phyloP scores from a whole-genome alignment of 1,140 invertebrate species.

The Euglossa dilemma region DNA sequence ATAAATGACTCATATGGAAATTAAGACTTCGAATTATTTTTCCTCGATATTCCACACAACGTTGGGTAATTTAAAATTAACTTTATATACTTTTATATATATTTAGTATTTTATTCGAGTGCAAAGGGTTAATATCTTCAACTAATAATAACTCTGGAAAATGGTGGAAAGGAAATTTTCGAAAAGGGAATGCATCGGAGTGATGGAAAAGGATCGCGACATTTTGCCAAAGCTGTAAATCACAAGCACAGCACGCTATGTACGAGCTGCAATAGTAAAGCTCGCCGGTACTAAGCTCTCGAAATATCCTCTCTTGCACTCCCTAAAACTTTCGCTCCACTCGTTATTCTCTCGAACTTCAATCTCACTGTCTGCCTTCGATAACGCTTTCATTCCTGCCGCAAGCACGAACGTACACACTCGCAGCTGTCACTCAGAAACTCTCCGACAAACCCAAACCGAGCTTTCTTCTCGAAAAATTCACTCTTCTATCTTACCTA shows the following conservation, averaged over 20 bases:
- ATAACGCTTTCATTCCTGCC: neutral
- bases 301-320: neutral
- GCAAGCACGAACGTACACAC: neutral
- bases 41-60: too few relatives aligned
- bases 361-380: constrained; percentile 2
- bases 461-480: neutral
- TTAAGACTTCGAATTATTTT: too few relatives aligned
- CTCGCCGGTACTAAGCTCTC: neutral
- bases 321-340: constrained; percentile 1
- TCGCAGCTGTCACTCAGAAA: neutral
- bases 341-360: constrained; percentile 8
- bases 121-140: too few relatives aligned
- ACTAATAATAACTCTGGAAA: too few relatives aligned
- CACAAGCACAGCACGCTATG: neutral
- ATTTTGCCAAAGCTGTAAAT: neutral
- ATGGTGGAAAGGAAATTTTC: too few relatives aligned
- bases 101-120: too few relatives aligned
- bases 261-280: neutral
- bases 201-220: neutral
- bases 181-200: too few relatives aligned
- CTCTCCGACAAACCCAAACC: too few relatives aligned
- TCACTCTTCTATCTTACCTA: neutral
- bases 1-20: too few relatives aligned
- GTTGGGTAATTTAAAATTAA: too few relatives aligned
- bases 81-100: too few relatives aligned